Evolutionary conservation across 1,140 invertebrate genomes (phyloP), one percentile per base, ranked within the genome.

Genomic region (Neotoxoptera formosana): DNA sequence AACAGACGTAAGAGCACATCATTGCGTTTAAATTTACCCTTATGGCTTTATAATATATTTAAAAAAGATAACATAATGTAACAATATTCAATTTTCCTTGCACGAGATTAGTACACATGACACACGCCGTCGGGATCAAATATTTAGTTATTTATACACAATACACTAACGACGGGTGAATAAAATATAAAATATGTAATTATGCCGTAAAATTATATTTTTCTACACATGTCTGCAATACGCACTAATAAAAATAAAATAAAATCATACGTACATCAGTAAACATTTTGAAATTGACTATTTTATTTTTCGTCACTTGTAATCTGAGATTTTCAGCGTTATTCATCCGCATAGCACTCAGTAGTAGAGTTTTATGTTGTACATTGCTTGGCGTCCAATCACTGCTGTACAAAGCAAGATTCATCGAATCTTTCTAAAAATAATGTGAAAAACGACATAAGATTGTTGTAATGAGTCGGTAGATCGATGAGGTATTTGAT

Each of bases 251-350:
- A 76, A 76, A n/a, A 76, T 4, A n/a, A 6, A n/a, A 84, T 6
- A 86, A 87, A 87, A 34, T 53, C 14, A 14, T n/a, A 83, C 91
- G 4, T 92, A 92, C 91, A 53, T 36, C 14, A 0, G n/a, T 25
- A 83, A 92, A 92, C 91, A 92, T 23, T 92, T 84, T 34, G 6
- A 92, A 92, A 83, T 92, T 92, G 7, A 91, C 90, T 56, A 48
- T 48, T 91, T 14, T 34, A 21, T 34, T 81, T 11, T 2, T 21
- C 7, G 90, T 81, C n/a, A 91, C n/a, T 81, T 81, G n/a, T 47
- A 91, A 2, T 30, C 11, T 91, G 9, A 48, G 17, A 23, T 81
- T 60, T 47, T 91, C 60, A 1, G 90, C 90, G 81, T 81, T 48
- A 91, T 91, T 91, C 67, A 91, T 81, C 0, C 30, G 36, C 60